These are phyloP conservation scores for Gadopsis bispinosus DNA, from an alignment of 2,797 vertebrate genomes.

Conservation along the genomic window DNA sequence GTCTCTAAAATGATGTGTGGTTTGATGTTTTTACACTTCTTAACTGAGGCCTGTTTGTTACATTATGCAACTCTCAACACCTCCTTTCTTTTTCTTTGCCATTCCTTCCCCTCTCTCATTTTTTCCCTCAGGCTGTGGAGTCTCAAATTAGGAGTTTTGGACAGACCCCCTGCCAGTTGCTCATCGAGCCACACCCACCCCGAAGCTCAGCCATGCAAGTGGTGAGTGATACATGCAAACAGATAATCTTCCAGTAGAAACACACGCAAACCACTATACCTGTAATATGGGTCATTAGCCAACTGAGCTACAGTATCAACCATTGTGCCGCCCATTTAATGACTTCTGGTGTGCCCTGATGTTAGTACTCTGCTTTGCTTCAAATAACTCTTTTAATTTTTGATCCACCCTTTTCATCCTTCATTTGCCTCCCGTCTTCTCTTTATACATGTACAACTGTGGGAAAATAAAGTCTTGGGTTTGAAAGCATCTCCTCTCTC, in stretches of 20 bases:
- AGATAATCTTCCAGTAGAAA: constrained; percentile 27
- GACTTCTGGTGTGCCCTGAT: constrained; percentile 26
- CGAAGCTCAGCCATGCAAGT: constrained; percentile 98
- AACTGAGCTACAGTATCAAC: constrained; percentile 21
- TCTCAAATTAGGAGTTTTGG: constrained; percentile 98
- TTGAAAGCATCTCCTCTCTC: constrained; percentile 74
- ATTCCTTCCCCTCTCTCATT: background rate
- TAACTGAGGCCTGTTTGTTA: background rate
- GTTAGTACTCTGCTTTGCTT: constrained; percentile 36
- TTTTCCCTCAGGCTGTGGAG: constrained; percentile 90
- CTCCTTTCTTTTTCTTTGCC: background rate
- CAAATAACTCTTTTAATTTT: constrained; percentile 31
- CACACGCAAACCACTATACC: constrained; percentile 4
- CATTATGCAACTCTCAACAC: background rate
- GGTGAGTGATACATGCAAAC: constrained; percentile 86
- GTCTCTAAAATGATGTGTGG: background rate
- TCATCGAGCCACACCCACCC: constrained; percentile 97
- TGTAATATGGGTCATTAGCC: constrained; percentile 20
- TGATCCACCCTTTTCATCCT: constrained; percentile 38
- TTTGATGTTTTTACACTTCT: background rate
- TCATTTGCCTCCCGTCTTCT: constrained; percentile 33
- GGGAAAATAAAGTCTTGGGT: constrained; percentile 62
- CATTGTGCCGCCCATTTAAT: constrained; percentile 14
- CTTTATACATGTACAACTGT: constrained; percentile 45
- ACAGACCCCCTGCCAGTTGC: constrained; percentile 97